Evolutionary conservation across 2,888 invertebrate genomes (phyloP), one percentile per base, ranked within the genome.

Genomic region (Andrena bucephala): DNA sequence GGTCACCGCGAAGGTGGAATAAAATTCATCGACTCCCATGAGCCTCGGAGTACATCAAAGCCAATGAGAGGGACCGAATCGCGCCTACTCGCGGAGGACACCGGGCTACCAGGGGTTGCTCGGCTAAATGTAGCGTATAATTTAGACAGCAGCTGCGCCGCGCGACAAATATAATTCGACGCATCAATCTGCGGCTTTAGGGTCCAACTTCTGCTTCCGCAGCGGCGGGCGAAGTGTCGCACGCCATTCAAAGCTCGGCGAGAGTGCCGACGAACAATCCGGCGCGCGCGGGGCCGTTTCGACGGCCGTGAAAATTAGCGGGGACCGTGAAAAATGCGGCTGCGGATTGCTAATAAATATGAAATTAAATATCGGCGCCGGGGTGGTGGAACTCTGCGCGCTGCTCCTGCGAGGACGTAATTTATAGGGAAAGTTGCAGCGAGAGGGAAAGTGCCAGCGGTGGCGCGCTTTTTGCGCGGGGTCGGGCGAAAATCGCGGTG

Each of bases 91-190:
- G 73, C 81, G 79, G 84, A 77, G 86, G 84, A 80, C 73, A 48
- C 85, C 81, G 85, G 87, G 84, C 84, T 89, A 81, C 24, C 76
- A 89, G 87, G 87, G 88, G 86, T 87, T 74, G 90, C 77, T 68
- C 79, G 83, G 76, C 89, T 89, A 92, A 93, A 94, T 93, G 93
- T 92, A 93, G 90, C 93, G 92, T 92, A 92, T 93, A 93, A 94
- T 93, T 94, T 92, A 93, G 91, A 91, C 90, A 87, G 89, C 87
- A 88, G 90, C 93, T 92, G 92, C 85, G 89, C 84, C 89, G 84
- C 89, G 91, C 90, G 91, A 91, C 92, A 89, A 92, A 90, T 90
- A 91, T 93, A 93, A 93, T 93, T 93, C 92, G 90, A 85, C 89
- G 90, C 93, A 93, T 93, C 93, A 93, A 93, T 93, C 93, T 93